Evolutionary conservation across 2,888 invertebrate species (phyloP), one percentile per base, ranked within the genome.

Genomic region (Rotaria socialis): DNA sequence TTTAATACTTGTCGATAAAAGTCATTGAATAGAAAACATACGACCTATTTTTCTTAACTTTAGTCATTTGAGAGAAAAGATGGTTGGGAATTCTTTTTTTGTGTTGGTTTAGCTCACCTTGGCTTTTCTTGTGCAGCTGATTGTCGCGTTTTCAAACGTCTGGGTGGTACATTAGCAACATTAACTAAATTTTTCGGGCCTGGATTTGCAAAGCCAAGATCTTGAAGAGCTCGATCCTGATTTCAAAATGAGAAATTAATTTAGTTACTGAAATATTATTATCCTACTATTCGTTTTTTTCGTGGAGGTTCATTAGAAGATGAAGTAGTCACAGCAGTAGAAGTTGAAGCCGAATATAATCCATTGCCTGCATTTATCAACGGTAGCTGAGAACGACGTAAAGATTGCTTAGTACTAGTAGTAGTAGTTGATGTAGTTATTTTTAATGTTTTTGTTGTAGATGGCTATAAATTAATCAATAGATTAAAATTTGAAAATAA

Each of bases 121-220:
- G 80, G 24, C 35, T 47, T 80, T 11, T 80, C 80, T 80, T 80
- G 80, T 80, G 80, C 19, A 0, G 80, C 24, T 47, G 43, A 3
- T n/a, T 47, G 80, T 80, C 80, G 80, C 11, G 43, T 80, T 80
- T 80, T 47, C 5, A 80, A 24, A 47, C 80, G 43, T 80, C 80
- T 80, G n/a, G 80, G 1, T 47, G n/a, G 43, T 1, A 80, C 80
- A 80, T 80, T 80, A 24, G 80, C 67, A 19, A 67, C 67, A 19
- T 67, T 80, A 4, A 80, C 80, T 47, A 80, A 43, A 47, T 80
- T 80, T 24, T 80, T 80, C 5, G 80, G 80, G 19, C 80, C 80
- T 11, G 80, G 80, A 43, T 80, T 80, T 1, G 24, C 47, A 80
- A 80, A 80, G 3, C 80, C 80, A n/a, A 80, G 47, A n/a, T 47